Base-by-base conservation (phyloP, 2,888 invertebrate species). In the Augochlorella aurata region DNA sequence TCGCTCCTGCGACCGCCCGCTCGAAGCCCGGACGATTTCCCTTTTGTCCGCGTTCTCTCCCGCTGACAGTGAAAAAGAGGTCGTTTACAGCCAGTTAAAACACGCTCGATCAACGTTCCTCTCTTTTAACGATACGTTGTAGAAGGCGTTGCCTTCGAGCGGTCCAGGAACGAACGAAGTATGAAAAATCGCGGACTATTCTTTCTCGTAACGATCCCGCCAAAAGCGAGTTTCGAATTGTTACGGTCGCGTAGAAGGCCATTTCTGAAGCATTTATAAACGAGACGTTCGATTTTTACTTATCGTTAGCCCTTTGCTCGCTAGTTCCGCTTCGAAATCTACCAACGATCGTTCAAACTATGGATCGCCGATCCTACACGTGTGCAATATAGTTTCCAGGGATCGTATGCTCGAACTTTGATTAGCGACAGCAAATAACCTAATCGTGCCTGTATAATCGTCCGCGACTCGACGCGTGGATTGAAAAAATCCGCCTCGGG, bases 71-170 rank as follows among this genome's bases (percentile, higher is more conserved):
- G 83, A 87, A 80, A 81, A 87, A 87, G 82, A 73, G 68, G 10
- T 74, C 76, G 74, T 83, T 87, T 81, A 82, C 78, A 68, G 82
- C 76, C 76, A 85, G 82, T 87, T 87, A 87, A 87, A 87, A 83
- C 68, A 66, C 76, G 74, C 83, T 87, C 85, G 74, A 85, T 87
- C 87, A 87, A 76, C 71, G 58, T 52, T 49, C 45, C 38, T 49
- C 52, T 71, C 66, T 52, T 68, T 65, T 70, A 80, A 74, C 69
- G 67, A 72, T 77, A 78, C 86, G 58, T 76, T 69, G 67, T 76
- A 50, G 38, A 71, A 81, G 52, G 24, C 47, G 52, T 45, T 67
- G 82, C 63, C 82, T 65, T 12, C 52, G 69, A 81, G 82, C 81
- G 52, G 71, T 75, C 38, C n/a, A 52, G 58, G 71, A 79, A 75